phyloP scores from a whole-genome alignment of 2,113 vertebrate genomes.

The Canis aureus region DNA sequence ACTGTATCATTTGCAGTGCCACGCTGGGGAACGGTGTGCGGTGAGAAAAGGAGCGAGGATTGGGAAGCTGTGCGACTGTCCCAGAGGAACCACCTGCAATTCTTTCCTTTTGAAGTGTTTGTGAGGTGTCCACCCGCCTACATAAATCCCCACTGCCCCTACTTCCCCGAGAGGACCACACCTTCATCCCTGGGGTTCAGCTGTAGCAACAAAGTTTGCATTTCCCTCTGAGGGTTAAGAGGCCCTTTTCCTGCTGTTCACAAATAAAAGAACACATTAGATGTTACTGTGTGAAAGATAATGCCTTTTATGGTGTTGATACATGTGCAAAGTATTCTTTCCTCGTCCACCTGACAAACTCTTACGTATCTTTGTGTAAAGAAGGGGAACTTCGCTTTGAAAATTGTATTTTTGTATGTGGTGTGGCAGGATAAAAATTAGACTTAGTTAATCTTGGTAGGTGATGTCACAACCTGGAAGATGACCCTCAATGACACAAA shows the following conservation, averaged over 20 bases:
- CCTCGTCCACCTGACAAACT: slow-evolving; percentile 50
- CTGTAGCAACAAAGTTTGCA: slow-evolving; percentile 68
- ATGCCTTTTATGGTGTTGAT: slow-evolving; percentile 75
- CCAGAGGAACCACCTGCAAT: slow-evolving; percentile 90
- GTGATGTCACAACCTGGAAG: slow-evolving; percentile 63
- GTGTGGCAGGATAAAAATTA: slow-evolving; percentile 73
- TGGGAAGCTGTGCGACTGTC: slow-evolving; percentile 92
- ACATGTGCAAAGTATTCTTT: slow-evolving; percentile 72
- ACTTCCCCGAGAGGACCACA: slow-evolving; percentile 37
- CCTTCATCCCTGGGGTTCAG: slow-evolving; percentile 45
- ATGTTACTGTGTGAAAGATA: slow-evolving; percentile 58
- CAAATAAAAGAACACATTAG: slow-evolving; percentile 70
- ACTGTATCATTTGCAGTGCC: slow-evolving; percentile 85
- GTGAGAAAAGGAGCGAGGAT: slow-evolving; percentile 91
- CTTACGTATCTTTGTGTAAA: slow-evolving; percentile 60
- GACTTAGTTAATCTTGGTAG: slow-evolving; percentile 60
- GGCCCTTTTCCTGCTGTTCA: slow-evolving; percentile 54
- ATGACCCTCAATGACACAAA: slow-evolving; percentile 48
- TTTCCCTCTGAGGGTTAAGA: slow-evolving; percentile 14
- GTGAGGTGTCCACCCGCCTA: slow-evolving; percentile 72
- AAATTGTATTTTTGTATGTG: slow-evolving; percentile 85
- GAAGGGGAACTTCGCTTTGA: slow-evolving; percentile 68
- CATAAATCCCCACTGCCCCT: background rate
- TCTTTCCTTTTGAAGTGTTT: slow-evolving; percentile 92
- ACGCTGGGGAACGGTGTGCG: slow-evolving; percentile 90